Evolutionary conservation across 2,797 vertebrate genomes (phyloP), one percentile per base, ranked within the genome.

Genomic region (Hylomyscus alleni): DNA sequence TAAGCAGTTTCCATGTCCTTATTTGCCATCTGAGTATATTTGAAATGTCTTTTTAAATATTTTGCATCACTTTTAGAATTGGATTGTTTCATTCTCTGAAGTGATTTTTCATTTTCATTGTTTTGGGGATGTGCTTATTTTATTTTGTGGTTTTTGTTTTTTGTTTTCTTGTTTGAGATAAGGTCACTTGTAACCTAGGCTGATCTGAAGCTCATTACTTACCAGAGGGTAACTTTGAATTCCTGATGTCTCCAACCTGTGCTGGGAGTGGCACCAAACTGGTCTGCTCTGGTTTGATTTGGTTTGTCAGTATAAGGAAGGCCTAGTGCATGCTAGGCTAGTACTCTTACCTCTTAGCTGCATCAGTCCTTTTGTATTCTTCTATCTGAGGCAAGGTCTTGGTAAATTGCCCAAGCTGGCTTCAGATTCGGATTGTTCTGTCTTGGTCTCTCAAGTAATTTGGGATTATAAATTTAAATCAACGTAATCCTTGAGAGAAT

Each of bases 1-100:
- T 84, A 58, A 56, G 9, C 40, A 67, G 75, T 76, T 95, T 90
- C 60, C 47, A 31, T 58, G 47, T 76, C 40, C 14, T 93, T 77
- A 76, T 47, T 86, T 77, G 26, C 44, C 40, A 9, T 96, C 31
- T 54, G 6, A 81, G 1, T 72, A 29, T 89, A 31, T 90, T 90
- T 93, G 90, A 96, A 93, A 69, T 85, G 37, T 92, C 54, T 89
- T 89, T 72, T 92, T 65, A 67, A 67, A 50, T 85, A 22, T 85
- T 94, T 84, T 86, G 34, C 67, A 34, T 67, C 9, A 69, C 80
- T 62, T 90, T 96, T 67, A 37, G 29, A 67, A 65, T 76, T 54
- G 22, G 7, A 83, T 89, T 94, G 65, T 78, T 84, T 58, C 20
- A 58, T 29, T 75, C 37, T 75, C 52, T 88, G 11, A 88, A 34